These are phyloP conservation scores for Gymnothorax javanicus DNA, from an alignment of 2,797 vertebrate species.

Conservation along the genomic window DNA sequence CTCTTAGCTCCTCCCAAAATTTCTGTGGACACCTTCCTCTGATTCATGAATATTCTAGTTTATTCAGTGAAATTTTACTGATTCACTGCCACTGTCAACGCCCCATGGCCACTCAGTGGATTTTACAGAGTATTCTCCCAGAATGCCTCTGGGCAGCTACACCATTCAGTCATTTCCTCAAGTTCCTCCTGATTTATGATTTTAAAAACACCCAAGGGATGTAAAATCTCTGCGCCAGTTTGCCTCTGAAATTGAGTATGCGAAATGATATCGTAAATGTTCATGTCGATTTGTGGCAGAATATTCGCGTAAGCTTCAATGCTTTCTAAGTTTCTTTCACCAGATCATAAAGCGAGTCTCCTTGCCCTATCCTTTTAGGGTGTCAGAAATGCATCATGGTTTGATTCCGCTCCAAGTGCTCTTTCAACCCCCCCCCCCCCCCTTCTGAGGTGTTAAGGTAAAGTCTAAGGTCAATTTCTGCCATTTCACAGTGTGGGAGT, in stretches of 20 bases:
- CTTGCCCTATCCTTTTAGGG: background rate
- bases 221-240: background rate
- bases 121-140: background rate
- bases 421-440: background rate
- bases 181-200: background rate
- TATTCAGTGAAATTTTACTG: background rate
- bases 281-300: background rate
- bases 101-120: background rate
- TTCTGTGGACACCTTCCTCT: background rate
- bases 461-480: background rate
- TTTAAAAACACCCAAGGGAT: background rate
- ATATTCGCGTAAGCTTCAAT: background rate
- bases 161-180: too few species aligned
- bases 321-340: background rate
- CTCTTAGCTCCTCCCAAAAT: background rate
- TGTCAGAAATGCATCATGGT: background rate
- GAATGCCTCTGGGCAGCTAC: background rate
- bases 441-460: background rate
- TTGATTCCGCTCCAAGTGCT: background rate
- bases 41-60: background rate
- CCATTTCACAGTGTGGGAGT: background rate
- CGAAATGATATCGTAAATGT: background rate
- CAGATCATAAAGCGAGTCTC: background rate
- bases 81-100: background rate
- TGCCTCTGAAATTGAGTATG: background rate